phyloP scores from a whole-genome alignment of 2,113 vertebrate species.

The Orcinus orca region DNA sequence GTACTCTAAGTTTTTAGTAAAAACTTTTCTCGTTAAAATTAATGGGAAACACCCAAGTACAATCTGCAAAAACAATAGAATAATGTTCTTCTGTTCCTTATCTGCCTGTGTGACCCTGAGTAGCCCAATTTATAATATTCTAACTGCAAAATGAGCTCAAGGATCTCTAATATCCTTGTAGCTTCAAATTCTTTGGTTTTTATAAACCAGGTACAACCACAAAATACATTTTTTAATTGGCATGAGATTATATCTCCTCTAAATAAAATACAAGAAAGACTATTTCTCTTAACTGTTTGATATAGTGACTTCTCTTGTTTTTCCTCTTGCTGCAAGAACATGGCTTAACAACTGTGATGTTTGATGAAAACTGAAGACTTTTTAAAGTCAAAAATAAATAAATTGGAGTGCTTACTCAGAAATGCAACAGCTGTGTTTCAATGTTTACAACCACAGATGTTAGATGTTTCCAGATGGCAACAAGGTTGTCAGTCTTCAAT shows the following conservation, averaged over 20 bases:
- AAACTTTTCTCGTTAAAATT: neutral
- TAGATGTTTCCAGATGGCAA: conserved; percentile 73
- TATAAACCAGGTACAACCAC: neutral
- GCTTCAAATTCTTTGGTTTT: neutral
- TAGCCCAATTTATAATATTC: neutral
- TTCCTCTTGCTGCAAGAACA: conserved; percentile 55
- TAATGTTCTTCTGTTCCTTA: neutral
- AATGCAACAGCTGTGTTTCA: conserved; percentile 71
- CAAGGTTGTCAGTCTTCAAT: conserved; percentile 68
- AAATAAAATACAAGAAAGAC: neutral
- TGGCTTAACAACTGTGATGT: conserved; percentile 65
- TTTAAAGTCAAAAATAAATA: conserved; percentile 76
- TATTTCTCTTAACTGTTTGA: conserved; percentile 50
- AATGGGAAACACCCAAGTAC: neutral
- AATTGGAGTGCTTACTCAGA: conserved; percentile 70
- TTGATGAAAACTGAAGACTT: conserved; percentile 68
- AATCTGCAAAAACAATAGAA: neutral
- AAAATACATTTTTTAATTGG: neutral
- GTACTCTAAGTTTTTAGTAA: neutral
- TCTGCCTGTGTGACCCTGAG: neutral
- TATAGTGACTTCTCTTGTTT: conserved; percentile 58
- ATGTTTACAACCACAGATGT: conserved; percentile 75
- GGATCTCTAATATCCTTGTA: neutral
- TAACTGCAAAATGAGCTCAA: neutral
- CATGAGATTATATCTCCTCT: neutral